Conservation (phyloP, 2,888 invertebrate species). For the Uropetala carovei region DNA sequence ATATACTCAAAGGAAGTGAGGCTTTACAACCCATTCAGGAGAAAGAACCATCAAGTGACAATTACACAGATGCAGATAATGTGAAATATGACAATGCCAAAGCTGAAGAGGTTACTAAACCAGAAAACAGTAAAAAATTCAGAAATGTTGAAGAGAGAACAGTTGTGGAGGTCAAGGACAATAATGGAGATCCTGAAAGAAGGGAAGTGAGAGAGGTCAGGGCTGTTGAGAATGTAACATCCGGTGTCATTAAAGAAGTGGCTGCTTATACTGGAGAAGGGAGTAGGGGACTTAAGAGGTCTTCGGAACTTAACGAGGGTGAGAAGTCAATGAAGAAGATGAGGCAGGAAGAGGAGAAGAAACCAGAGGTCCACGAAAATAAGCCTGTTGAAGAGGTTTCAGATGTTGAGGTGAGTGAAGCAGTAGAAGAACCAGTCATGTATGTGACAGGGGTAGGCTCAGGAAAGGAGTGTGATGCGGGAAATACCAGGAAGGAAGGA, state of each 20-base stretch:
- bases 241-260: conserved; percentile 54
- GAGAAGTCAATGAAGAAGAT: background rate
- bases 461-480: conserved; percentile 85
- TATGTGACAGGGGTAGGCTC: conserved; percentile 84
- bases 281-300: conserved; percentile 23
- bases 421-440: conserved; percentile 84
- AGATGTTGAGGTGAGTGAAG: conserved; percentile 86
- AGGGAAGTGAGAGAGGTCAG: background rate
- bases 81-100: background rate
- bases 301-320: background rate
- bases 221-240: background rate
- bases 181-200: background rate
- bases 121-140: background rate
- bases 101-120: conserved; percentile 74
- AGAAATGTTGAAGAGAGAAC: background rate
- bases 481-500: conserved; percentile 76
- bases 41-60: background rate
- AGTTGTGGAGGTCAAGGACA: background rate
- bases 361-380: background rate
- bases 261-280: conserved; percentile 31
- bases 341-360: background rate
- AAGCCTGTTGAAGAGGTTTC: conserved; percentile 77
- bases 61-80: background rate
- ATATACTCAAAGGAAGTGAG: conserved; percentile 72
- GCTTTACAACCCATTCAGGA: background rate